Evolutionary conservation across 2,888 invertebrate species (phyloP).

Genomic region (Caenorhabditis drosophilae): DNA sequence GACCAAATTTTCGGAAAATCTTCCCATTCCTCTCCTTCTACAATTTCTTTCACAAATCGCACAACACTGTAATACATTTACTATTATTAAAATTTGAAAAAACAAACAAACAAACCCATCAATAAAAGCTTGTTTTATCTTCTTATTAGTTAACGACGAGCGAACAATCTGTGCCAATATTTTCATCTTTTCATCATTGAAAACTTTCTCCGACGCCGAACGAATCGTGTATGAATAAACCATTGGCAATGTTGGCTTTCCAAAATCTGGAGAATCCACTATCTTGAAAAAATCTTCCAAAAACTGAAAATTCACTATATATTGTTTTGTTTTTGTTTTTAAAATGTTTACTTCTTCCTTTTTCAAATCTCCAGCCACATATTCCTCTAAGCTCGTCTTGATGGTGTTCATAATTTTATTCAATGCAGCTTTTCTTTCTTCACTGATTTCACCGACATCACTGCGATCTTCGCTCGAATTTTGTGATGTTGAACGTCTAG

Average conservation of each 20-base stretch:
- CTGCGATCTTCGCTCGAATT: conserved; percentile 25
- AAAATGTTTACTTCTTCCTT: conserved; percentile 30
- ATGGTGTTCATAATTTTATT: conserved; percentile 16
- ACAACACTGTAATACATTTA: too few species aligned
- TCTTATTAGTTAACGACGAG: conserved; percentile 12
- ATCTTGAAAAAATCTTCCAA: conserved; percentile 8
- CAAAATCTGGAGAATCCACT: conserved; percentile 26
- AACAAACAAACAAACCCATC: conserved; percentile 15
- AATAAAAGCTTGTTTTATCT: conserved; percentile 26
- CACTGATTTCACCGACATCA: conserved; percentile 15
- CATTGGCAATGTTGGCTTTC: conserved; percentile 14
- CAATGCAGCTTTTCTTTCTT: conserved; percentile 8
- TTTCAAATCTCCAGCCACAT: conserved; percentile 9
- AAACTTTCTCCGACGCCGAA: conserved; percentile 13
- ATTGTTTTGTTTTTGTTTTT: too few species aligned
- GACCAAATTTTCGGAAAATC: conserved; percentile 34
- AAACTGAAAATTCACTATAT: too few species aligned
- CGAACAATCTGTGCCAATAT: conserved; percentile 8
- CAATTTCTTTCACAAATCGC: conserved; percentile 20
- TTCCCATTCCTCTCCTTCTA: conserved; percentile 16
- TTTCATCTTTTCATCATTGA: not conserved
- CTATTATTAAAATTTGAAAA: too few species aligned
- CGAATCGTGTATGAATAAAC: conserved; percentile 27
- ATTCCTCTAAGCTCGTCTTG: conserved; percentile 25
- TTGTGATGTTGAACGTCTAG: conserved; percentile 25